Evolutionary conservation across 2,797 vertebrate species (phyloP).

Genomic region (Rhincodon typus): DNA sequence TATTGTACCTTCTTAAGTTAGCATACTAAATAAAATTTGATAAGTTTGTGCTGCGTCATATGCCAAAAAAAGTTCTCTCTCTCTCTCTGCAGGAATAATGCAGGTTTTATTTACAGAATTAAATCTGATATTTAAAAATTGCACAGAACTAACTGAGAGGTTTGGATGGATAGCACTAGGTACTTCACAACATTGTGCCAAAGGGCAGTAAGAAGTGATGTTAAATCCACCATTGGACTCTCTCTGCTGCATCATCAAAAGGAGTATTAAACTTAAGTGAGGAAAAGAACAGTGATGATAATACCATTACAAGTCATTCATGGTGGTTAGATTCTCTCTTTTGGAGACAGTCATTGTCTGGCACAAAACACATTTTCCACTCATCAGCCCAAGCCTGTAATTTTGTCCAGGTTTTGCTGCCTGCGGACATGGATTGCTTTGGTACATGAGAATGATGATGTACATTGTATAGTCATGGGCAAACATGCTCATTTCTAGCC

Average conservation of each 20-base stretch:
- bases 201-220: background rate
- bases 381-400: no score
- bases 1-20: background rate
- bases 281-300: background rate
- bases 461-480: no score
- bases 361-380: no score
- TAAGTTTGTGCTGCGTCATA: background rate
- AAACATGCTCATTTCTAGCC: no score
- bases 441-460: no score
- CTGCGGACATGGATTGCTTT: no score
- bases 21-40: background rate
- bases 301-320: no score
- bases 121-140: background rate
- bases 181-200: background rate
- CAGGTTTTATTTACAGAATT: background rate
- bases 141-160: background rate
- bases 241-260: background rate
- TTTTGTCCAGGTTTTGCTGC: no score
- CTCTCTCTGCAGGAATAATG: background rate
- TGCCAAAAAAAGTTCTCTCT: background rate
- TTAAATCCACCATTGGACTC: background rate
- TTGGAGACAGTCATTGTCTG: no score
- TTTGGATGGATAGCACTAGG: background rate
- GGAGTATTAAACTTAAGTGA: background rate
- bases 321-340: no score